phyloP scores from a whole-genome alignment of 2,113 vertebrate genomes.

The Lutjanus erythropterus region DNA sequence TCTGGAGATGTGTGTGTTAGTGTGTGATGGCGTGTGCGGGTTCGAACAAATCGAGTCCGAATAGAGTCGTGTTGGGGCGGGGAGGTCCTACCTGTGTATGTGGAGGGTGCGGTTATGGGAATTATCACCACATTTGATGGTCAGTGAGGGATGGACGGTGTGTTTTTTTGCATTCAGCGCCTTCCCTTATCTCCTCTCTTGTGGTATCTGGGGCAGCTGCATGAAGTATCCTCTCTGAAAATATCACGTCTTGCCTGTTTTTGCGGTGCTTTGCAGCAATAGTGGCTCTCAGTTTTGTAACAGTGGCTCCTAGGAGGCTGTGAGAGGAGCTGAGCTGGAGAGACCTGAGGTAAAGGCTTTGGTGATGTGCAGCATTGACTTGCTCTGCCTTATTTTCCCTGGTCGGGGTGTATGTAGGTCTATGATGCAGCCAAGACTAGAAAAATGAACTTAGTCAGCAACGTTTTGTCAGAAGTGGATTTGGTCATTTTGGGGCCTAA shows the following conservation, averaged over 20 bases:
- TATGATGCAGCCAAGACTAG: constrained; percentile 28
- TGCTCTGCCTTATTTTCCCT: constrained; percentile 31
- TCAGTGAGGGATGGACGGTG: constrained; percentile 7
- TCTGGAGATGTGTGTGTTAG: constrained; percentile 26
- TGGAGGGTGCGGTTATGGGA: constrained; percentile 77
- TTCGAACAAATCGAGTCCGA: constrained; percentile 4
- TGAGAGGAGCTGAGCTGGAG: constrained; percentile 20
- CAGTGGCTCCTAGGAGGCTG: constrained; percentile 10
- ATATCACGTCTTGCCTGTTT: constrained; percentile 19
- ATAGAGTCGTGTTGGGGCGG: constrained; percentile 28
- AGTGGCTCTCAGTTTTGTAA: constrained; percentile 47
- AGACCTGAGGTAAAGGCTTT: constrained; percentile 41
- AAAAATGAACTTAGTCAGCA: no score
- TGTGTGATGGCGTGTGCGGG: not conserved
- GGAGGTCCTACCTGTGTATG: constrained; percentile 32
- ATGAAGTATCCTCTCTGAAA: constrained; percentile 17
- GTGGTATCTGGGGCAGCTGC: constrained; percentile 47
- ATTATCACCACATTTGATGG: constrained; percentile 45
- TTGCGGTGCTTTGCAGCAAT: constrained; percentile 50
- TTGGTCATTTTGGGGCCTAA: no score
- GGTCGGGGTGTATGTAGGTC: constrained; percentile 17
- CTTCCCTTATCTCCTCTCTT: constrained; percentile 4
- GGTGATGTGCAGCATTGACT: constrained; percentile 61
- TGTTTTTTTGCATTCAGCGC: constrained; percentile 2
- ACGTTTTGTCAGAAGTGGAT: no score